phyloP scores from a whole-genome alignment of 2,888 invertebrate species.

The Penaeus monodon region DNA sequence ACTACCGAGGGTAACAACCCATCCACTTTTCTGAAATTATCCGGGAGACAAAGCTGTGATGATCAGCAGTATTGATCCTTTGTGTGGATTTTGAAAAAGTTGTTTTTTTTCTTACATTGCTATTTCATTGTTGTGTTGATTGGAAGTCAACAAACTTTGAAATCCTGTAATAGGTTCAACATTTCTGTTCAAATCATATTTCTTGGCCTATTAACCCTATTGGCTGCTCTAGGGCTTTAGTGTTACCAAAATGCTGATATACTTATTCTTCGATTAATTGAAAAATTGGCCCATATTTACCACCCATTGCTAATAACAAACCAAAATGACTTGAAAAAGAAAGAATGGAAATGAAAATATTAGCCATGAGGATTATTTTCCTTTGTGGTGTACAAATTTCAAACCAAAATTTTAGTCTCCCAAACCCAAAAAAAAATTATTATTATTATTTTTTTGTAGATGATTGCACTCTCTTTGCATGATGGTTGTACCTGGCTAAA shows the following conservation, averaged over 20 bases:
- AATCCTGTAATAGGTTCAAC: conserved; percentile 30
- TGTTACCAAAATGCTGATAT: conserved; percentile 19
- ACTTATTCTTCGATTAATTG: background rate
- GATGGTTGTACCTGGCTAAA: conserved; percentile 37
- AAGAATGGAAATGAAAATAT: no score
- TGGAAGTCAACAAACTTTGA: conserved; percentile 10
- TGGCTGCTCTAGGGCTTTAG: conserved; percentile 22
- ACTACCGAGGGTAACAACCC: conserved; percentile 55
- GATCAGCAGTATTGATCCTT: conserved; percentile 28
- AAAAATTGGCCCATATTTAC: conserved; percentile 22
- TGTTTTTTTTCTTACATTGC: no score
- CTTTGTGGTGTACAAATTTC: no score
- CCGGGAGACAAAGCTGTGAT: conserved; percentile 52
- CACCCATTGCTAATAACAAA: background rate
- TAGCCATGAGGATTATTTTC: no score
- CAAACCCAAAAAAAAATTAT: no score
- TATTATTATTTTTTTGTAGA: no score
- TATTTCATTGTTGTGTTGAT: no score
- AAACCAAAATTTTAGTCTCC: no score
- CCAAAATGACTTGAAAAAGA: no score
- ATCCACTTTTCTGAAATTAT: conserved; percentile 62
- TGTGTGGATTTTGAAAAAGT: conserved; percentile 15
- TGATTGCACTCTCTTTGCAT: conserved; percentile 30
- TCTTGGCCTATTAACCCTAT: conserved; percentile 51
- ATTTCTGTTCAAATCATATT: conserved; percentile 33